Evolutionary conservation across 2,113 vertebrate genomes (phyloP).

Genomic region (Limnothrissa miodon): DNA sequence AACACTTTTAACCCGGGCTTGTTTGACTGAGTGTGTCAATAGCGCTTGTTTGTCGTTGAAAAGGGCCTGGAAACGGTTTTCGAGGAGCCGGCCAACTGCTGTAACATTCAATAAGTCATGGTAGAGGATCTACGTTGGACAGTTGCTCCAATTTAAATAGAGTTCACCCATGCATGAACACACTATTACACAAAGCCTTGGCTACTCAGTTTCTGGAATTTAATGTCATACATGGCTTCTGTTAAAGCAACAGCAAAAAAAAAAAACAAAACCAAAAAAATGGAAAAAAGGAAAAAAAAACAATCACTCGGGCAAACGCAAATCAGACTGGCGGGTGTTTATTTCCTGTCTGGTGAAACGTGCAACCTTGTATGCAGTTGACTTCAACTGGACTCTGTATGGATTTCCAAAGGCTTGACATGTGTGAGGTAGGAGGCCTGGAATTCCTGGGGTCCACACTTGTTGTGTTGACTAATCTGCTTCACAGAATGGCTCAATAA

Average conservation of each 20-base stretch:
- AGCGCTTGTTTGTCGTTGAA: constrained; percentile 26
- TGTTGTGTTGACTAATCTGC: constrained; percentile 11
- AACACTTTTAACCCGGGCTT: constrained; percentile 33
- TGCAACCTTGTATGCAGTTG: neutral
- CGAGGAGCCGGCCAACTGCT: constrained; percentile 30
- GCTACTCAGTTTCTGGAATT: constrained; percentile 4
- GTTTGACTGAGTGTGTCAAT: constrained; percentile 36
- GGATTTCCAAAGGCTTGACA: constrained; percentile 6
- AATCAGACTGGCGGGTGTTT: neutral
- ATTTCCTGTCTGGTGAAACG: neutral
- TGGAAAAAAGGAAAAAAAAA: too few species aligned
- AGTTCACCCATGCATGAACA: neutral
- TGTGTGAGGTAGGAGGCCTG: neutral
- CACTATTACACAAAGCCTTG: constrained; percentile 11
- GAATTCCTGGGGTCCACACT: constrained; percentile 1
- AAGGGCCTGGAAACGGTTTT: constrained; percentile 21
- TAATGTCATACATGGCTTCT: neutral
- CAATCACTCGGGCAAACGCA: neutral
- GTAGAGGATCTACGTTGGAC: constrained; percentile 18
- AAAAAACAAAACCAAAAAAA: too few species aligned
- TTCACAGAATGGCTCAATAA: constrained; percentile 18
- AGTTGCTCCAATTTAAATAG: constrained; percentile 24
- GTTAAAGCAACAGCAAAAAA: neutral
- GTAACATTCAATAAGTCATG: constrained; percentile 26
- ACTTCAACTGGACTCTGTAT: constrained; percentile 9